Conservation (phyloP, 2,797 vertebrate species). For the Ibycter americanus region DNA sequence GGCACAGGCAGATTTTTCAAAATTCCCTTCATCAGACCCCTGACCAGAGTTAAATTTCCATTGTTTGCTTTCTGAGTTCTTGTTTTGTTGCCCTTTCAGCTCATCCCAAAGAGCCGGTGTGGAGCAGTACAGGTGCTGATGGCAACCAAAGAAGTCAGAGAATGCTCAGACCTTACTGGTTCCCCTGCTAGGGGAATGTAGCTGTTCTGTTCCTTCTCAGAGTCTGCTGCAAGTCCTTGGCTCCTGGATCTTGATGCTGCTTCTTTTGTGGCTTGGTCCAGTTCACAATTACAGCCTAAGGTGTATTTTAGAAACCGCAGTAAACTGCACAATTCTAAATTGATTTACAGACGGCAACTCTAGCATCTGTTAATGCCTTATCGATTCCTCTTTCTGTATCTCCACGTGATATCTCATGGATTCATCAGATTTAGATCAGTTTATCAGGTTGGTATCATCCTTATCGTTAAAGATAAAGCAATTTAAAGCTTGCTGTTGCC, state of each 20-base stretch:
- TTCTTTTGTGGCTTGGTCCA: not conserved
- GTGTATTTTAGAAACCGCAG: not conserved
- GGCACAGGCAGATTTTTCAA: not conserved
- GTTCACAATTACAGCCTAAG: not conserved
- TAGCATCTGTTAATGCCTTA: not conserved
- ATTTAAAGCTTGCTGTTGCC: not conserved
- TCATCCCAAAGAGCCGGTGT: rapidly evolving
- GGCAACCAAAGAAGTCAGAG: not conserved
- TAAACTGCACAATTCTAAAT: not conserved
- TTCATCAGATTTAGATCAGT: not conserved
- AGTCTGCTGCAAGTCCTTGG: not conserved
- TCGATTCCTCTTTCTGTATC: not conserved
- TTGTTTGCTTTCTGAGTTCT: not conserved
- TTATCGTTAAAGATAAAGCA: not conserved
- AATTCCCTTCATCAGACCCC: not conserved
- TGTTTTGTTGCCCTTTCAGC: not conserved
- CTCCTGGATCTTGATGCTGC: not conserved
- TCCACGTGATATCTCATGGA: not conserved
- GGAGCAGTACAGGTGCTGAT: not conserved
- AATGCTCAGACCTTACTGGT: not conserved
- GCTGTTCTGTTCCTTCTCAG: not conserved
- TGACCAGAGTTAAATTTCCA: not conserved
- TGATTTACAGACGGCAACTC: not conserved
- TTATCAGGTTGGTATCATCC: not conserved
- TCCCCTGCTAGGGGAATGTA: not conserved